These are phyloP conservation scores for Drosophila setifemur DNA, from an alignment of 1,140 invertebrate genomes.

Conservation along the genomic window DNA sequence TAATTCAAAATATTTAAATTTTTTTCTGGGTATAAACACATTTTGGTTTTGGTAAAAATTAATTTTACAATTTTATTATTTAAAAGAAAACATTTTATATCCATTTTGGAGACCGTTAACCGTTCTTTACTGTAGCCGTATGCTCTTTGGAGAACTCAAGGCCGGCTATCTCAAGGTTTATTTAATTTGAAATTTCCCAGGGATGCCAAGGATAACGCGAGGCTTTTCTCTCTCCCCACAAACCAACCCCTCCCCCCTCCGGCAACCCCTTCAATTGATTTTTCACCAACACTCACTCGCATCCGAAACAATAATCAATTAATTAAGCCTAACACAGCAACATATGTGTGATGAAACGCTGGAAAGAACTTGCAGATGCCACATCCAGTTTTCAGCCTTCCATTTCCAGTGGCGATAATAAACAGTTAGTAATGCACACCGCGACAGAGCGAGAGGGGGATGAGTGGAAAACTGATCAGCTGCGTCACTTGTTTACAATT, in stretches of 20 bases:
- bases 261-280: constrained; percentile 19
- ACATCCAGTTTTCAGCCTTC: constrained; percentile 1
- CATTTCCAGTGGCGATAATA: constrained; percentile 2
- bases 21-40: no score
- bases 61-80: no score
- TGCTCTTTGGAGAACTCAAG: constrained; percentile 7
- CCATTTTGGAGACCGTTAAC: no score
- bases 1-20: no score
- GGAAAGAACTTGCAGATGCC: not conserved
- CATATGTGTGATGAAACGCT: not conserved
- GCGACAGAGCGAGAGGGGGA: not conserved
- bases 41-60: no score
- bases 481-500: constrained; percentile 61
- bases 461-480: constrained; percentile 22
- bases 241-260: not conserved
- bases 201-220: constrained; percentile 7
- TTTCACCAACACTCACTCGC: constrained; percentile 9
- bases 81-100: no score
- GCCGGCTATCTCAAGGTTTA: not conserved
- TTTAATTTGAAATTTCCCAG: not conserved
- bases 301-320: constrained; percentile 14
- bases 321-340: not conserved
- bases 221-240: not conserved
- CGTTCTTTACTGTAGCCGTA: no score
- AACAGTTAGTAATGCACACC: constrained; percentile 1